Evolutionary conservation across 2,888 invertebrate genomes (phyloP).

Genomic region (Caenorhabditis macrosperma): DNA sequence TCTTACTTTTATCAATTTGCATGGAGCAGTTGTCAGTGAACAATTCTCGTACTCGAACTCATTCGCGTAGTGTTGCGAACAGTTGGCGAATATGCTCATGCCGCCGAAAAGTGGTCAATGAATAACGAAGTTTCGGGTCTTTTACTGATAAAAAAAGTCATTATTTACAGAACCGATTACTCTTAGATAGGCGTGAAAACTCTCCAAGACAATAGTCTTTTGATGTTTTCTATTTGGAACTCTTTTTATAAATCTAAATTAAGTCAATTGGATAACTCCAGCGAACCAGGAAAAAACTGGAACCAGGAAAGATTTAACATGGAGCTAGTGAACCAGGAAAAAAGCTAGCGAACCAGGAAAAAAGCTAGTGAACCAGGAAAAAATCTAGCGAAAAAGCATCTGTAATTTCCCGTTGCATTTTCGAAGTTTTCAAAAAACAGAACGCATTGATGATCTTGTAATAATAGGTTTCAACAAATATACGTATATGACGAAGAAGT

Average conservation of each 20-base stretch:
- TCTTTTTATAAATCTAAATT: neutral
- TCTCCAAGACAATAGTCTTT: neutral
- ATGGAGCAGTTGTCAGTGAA: slow-evolving; percentile 19
- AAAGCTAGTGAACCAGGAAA: no score
- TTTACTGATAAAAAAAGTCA: slow-evolving; percentile 22
- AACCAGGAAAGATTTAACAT: no score
- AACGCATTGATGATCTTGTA: no score
- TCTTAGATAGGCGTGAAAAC: slow-evolving; percentile 21
- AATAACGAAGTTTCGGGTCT: slow-evolving; percentile 4
- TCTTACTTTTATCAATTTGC: slow-evolving; percentile 19
- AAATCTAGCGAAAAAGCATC: no score
- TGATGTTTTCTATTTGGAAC: neutral
- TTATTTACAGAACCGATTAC: slow-evolving; percentile 19
- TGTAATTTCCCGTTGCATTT: no score
- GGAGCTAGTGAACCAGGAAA: no score
- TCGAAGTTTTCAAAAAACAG: no score
- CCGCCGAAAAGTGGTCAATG: neutral
- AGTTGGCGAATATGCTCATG: slow-evolving; percentile 44
- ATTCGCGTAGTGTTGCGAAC: slow-evolving; percentile 26
- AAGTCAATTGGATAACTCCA: neutral
- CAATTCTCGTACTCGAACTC: slow-evolving; percentile 24
- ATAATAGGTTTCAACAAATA: no score
- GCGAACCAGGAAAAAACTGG: no score
- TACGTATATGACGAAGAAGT: no score
- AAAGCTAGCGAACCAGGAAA: no score